Conservation (phyloP, 2,113 vertebrate species). For the Brevimyrus niger region DNA sequence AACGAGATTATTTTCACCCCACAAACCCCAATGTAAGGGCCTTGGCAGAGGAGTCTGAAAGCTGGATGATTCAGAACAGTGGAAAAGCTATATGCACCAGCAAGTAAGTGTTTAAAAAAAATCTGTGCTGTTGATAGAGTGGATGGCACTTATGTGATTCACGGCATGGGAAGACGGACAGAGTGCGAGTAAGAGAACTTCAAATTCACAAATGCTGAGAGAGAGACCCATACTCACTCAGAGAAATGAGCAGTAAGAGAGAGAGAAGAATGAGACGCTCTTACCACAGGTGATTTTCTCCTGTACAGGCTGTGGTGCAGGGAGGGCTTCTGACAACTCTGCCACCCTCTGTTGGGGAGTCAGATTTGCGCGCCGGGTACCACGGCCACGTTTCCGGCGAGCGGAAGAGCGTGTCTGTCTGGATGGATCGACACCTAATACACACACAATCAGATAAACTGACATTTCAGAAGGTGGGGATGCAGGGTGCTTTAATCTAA, state of each 20-base stretch:
- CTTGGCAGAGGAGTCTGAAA: slow-evolving; percentile 1
- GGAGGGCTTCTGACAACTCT: slow-evolving; percentile 20
- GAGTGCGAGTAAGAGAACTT: neutral
- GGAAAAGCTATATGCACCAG: slow-evolving; percentile 7
- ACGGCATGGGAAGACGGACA: neutral
- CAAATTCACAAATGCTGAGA: slow-evolving; percentile 7
- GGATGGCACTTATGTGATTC: slow-evolving; percentile 16
- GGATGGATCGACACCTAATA: slow-evolving; percentile 57
- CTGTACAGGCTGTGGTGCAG: slow-evolving; percentile 13
- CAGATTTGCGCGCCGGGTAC: slow-evolving; percentile 47
- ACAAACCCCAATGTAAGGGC: neutral
- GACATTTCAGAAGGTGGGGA: neutral
- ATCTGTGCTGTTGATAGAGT: neutral
- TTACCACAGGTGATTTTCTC: slow-evolving; percentile 78
- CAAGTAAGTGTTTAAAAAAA: slow-evolving; percentile 1
- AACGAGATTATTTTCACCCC: neutral
- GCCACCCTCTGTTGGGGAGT: slow-evolving; percentile 36
- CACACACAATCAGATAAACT: slow-evolving; percentile 12
- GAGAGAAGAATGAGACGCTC: slow-evolving; percentile 30
- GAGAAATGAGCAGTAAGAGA: neutral
- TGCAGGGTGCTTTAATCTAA: too few species aligned
- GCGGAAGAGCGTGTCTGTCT: slow-evolving; percentile 46
- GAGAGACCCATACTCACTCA: neutral
- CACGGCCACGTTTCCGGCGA: slow-evolving; percentile 52
- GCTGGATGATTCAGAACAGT: neutral